A percentile compares a stretch with the other conserved stretches of the same genome.
Evolutionary conservation across 2,888 invertebrate species (phyloP).

Genomic region (Sinelater perroti): DNA sequence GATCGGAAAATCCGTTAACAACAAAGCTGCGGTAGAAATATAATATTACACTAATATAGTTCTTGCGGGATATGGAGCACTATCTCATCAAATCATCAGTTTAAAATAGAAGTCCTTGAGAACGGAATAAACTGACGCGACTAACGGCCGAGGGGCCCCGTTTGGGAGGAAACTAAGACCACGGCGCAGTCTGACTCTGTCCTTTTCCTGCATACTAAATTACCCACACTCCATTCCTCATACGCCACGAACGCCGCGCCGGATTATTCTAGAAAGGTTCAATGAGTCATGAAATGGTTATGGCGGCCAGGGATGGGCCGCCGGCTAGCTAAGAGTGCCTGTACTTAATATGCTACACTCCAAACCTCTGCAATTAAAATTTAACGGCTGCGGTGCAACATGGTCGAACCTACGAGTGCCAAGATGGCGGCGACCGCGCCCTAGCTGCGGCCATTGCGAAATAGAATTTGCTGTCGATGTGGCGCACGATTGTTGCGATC

Average conservation of each 20-base stretch:
- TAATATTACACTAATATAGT: too few species aligned
- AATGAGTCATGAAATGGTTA: constrained; percentile 30
- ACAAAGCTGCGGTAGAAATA: not conserved
- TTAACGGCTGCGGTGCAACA: constrained; percentile 2
- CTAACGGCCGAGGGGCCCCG: constrained; percentile 12
- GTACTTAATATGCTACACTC: constrained; percentile 2
- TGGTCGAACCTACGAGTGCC: constrained; percentile 25
- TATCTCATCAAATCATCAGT: too few species aligned
- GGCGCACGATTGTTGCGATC: constrained; percentile 29
- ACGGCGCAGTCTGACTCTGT: constrained; percentile 15
- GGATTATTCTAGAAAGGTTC: constrained; percentile 34
- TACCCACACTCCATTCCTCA: constrained; percentile 16
- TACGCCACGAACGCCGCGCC: constrained; percentile 18
- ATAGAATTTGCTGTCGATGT: constrained; percentile 23
- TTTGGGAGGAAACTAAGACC: constrained; percentile 20
- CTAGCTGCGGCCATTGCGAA: constrained; percentile 33
- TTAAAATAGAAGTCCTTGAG: constrained; percentile 16
- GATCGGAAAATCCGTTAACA: not conserved
- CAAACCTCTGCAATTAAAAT: constrained; percentile 26
- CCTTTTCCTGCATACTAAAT: constrained; percentile 24
- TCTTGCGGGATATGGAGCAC: too few species aligned
- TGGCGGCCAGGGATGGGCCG: constrained; percentile 3
- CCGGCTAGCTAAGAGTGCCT: constrained; percentile 1
- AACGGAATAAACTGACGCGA: constrained; percentile 8
- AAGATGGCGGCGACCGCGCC: constrained; percentile 35